Percentiles rank a stretch among this genome's conserved stretches.
Evolutionary conservation across 2,797 vertebrate genomes (phyloP).

Genomic region (Chelon labrosus): DNA sequence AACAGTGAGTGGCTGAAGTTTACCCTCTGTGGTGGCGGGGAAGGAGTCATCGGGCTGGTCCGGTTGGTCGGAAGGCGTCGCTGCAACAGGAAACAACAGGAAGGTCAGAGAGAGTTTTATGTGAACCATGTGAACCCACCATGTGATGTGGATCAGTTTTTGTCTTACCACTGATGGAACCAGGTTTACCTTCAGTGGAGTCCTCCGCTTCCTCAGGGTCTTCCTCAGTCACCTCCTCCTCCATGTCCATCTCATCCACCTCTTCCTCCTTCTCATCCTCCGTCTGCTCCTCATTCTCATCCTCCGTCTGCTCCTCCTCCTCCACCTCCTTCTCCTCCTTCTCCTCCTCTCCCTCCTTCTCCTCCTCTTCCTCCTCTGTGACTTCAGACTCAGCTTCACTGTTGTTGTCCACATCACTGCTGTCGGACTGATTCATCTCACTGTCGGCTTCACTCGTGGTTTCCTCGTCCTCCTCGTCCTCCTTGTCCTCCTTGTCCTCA

Average conservation of each 20-base stretch:
- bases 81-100: conserved; percentile 41
- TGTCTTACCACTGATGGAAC: neutral
- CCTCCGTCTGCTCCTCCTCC: neutral
- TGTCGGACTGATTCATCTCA: neutral
- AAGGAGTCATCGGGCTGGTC: conserved; percentile 56
- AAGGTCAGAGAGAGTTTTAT: too few species aligned
- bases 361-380: neutral
- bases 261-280: neutral
- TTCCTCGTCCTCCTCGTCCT: neutral
- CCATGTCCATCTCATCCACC: neutral
- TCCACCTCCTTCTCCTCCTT: neutral
- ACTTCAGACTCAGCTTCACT: neutral
- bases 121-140: too few species aligned
- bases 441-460: neutral
- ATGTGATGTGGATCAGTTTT: too few species aligned
- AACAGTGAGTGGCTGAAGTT: conserved; percentile 10
- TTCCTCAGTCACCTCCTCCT: neutral
- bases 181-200: conserved; percentile 45
- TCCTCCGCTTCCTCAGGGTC: neutral
- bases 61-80: conserved; percentile 25
- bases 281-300: neutral
- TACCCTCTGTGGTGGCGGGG: conserved; percentile 48
- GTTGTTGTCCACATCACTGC: neutral
- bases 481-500: neutral
- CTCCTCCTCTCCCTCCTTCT: neutral